Evolutionary conservation across 2,113 vertebrate species (phyloP), one percentile per base, ranked within the genome.

Genomic region (Phaethon lepturus): DNA sequence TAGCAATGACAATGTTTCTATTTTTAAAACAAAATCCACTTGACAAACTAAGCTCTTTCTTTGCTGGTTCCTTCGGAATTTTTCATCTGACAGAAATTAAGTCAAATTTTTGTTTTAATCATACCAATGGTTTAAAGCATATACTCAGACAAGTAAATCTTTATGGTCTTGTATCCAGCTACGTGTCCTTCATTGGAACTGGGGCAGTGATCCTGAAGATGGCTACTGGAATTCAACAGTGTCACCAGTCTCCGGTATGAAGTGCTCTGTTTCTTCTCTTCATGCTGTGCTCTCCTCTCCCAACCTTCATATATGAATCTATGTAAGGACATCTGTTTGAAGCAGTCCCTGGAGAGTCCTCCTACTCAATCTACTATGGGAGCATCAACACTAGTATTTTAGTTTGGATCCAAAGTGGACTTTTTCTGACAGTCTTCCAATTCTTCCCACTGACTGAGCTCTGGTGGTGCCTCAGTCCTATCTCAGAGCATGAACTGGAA

Each of bases 1-100:
- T 94, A 97, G 69, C 95, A 95, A 95, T 88, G 67, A 91, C 96
- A 97, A 72, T 96, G 74, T 95, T 98, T 87, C 97, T 98, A 90
- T 89, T 98, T 96, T 96, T 95, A 94, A 97, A 85, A 91, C 33
- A 49, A 96, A 97, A 97, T 91, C 90, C 93, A 95, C 92, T 96
- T 79, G 49, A 88, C 45, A 96, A 96, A 96, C 78, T 78, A 56
- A 74, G 63, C 19, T 52, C 25, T 42, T 44, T 69, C 68, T 79
- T 96, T 87, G 40, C 50, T 84, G 40, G 42, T 19, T 93, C 58
- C 59, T 90, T 91, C 10, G 33, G 53, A 92, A 64, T 26, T 81
- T 89, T 95, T 95, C 63, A 86, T 93, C 49, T 84, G 40, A 75
- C 67, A 93, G 31, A 88, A 91, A 87, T 64, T 60, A 64, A 60